These are phyloP conservation scores for Sphinx pinastri DNA, from an alignment of 2,888 invertebrate genomes.

Conservation along the genomic window DNA sequence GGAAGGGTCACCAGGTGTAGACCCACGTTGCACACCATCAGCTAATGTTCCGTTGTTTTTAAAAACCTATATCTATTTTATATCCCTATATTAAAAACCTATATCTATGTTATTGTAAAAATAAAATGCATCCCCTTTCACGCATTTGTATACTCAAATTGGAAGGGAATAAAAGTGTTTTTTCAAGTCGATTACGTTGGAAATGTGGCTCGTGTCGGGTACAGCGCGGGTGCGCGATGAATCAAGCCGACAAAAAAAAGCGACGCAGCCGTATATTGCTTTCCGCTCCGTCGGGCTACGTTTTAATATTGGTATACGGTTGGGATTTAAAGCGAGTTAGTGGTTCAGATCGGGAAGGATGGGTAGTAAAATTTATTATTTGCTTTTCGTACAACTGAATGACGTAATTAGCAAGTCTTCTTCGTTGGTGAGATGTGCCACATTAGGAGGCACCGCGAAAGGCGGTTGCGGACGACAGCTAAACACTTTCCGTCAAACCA, in stretches of 20 bases:
- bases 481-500: too few species aligned
- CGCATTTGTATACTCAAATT: neutral
- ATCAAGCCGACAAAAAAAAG: neutral
- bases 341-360: neutral
- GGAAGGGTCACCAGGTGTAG: too few species aligned
- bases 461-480: too few species aligned
- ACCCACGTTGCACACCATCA: too few species aligned
- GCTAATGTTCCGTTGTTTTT: neutral
- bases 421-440: too few species aligned
- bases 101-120: too few species aligned
- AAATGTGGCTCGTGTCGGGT: neutral
- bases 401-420: too few species aligned
- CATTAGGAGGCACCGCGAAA: too few species aligned
- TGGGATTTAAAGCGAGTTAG: neutral
- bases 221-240: neutral
- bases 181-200: conserved; percentile 13
- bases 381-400: too few species aligned
- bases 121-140: neutral
- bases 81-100: neutral
- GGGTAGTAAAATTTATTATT: too few species aligned
- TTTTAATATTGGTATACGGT: neutral
- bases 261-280: conserved; percentile 6
- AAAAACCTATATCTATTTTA: too few species aligned
- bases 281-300: neutral
- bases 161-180: neutral